These are phyloP conservation scores for Synergus itoensis DNA, from an alignment of 2,888 invertebrate species.

Conservation along the genomic window DNA sequence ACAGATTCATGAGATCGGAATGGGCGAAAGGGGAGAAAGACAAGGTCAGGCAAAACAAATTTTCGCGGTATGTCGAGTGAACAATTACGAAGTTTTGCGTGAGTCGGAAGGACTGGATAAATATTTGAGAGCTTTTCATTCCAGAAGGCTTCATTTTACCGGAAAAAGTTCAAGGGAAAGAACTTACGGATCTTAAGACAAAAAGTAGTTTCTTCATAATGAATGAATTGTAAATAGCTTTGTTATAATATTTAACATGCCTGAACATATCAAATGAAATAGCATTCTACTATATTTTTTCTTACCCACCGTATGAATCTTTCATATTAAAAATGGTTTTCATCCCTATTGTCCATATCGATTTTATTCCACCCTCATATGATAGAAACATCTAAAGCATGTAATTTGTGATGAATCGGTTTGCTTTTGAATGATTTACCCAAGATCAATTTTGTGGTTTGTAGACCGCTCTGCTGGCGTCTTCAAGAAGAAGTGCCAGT, in stretches of 20 bases:
- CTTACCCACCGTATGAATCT: too few species aligned
- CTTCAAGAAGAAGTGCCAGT: slow-evolving; percentile 18
- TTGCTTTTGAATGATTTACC: slow-evolving; percentile 15
- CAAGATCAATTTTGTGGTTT: slow-evolving; percentile 28
- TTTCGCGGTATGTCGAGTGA: background rate
- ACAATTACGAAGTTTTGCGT: background rate
- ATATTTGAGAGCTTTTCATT: background rate
- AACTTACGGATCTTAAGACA: too few species aligned
- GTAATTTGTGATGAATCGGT: background rate
- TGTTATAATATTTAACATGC: too few species aligned
- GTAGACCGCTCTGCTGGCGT: slow-evolving; percentile 8
- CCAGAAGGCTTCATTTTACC: background rate
- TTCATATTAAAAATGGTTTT: background rate
- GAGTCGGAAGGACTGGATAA: background rate
- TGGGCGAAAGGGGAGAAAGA: background rate
- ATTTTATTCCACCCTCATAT: background rate
- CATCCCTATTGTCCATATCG: background rate
- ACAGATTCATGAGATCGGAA: background rate
- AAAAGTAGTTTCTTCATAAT: too few species aligned
- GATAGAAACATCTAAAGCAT: background rate
- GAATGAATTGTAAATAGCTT: too few species aligned
- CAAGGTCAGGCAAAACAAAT: background rate
- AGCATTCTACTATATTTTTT: too few species aligned
- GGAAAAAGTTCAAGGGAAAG: too few species aligned
- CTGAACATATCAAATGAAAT: too few species aligned